Conservation (phyloP, 2,113 vertebrate species). For the Alexandromys fortis region DNA sequence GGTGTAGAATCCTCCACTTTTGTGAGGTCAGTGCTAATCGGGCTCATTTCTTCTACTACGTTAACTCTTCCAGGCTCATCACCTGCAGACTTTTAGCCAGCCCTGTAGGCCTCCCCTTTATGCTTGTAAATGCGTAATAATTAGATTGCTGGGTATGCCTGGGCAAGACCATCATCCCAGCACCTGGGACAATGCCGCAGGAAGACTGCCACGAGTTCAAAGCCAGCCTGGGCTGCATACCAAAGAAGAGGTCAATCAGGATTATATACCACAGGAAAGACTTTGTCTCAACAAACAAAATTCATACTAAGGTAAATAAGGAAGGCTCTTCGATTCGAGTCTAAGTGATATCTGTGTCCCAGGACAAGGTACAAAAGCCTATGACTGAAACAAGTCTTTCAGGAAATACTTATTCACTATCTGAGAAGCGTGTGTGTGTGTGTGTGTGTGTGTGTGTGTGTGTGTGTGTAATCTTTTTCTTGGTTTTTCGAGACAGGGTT, state of each 20-base stretch:
- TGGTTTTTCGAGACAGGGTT: background rate
- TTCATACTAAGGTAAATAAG: background rate
- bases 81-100: no score
- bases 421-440: background rate
- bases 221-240: background rate
- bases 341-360: background rate
- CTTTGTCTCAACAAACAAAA: background rate
- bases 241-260: background rate
- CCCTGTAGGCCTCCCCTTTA: background rate
- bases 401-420: background rate
- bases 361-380: background rate
- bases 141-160: background rate
- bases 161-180: background rate
- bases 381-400: background rate
- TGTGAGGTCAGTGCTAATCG: background rate
- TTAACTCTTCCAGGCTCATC: background rate
- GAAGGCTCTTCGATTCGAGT: background rate
- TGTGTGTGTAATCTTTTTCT: background rate
- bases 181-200: background rate
- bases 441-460: background rate
- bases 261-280: background rate
- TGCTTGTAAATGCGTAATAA: background rate
- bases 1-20: background rate
- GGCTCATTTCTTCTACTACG: background rate
- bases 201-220: background rate